Percentiles rank a stretch among this genome's conserved stretches.
phyloP scores from a whole-genome alignment of 2,888 invertebrate species.

The Mellilla xanthometata region DNA sequence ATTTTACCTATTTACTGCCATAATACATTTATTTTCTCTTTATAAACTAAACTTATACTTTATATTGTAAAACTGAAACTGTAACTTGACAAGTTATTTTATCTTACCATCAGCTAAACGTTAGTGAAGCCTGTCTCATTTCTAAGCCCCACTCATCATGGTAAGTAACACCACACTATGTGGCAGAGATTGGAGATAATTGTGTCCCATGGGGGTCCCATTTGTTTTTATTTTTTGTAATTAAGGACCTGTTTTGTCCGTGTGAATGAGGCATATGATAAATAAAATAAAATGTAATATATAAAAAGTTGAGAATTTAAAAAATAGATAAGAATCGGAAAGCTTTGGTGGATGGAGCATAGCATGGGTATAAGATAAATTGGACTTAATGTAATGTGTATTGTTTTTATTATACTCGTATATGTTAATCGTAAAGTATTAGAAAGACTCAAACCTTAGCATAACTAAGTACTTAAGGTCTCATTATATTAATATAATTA shows the following conservation, averaged over 20 bases:
- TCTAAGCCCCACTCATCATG: conserved; percentile 39
- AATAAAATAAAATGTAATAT: conserved; percentile 33
- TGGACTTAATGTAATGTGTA: no score
- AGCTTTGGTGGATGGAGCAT: conserved; percentile 10
- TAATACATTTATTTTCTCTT: no score
- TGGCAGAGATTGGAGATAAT: conserved; percentile 58
- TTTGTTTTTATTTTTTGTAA: conserved; percentile 41
- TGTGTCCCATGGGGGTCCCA: conserved; percentile 40
- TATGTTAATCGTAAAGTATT: no score
- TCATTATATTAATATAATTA: no score
- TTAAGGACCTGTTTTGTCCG: conserved; percentile 30
- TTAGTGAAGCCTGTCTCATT: conserved; percentile 11
- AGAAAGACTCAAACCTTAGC: no score
- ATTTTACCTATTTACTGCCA: no score
- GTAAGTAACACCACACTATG: conserved; percentile 63
- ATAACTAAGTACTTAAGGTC: no score
- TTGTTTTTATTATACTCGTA: no score
- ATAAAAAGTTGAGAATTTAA: conserved; percentile 12
- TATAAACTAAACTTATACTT: no score
- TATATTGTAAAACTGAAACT: no score
- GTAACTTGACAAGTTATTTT: not conserved
- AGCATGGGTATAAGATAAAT: conserved; percentile 4
- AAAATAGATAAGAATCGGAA: conserved; percentile 12
- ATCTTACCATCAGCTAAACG: conserved; percentile 1
- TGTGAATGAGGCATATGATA: conserved; percentile 21